Base-by-base conservation (phyloP, 2,888 invertebrate genomes). In the Polyommatus iphigenia region DNA sequence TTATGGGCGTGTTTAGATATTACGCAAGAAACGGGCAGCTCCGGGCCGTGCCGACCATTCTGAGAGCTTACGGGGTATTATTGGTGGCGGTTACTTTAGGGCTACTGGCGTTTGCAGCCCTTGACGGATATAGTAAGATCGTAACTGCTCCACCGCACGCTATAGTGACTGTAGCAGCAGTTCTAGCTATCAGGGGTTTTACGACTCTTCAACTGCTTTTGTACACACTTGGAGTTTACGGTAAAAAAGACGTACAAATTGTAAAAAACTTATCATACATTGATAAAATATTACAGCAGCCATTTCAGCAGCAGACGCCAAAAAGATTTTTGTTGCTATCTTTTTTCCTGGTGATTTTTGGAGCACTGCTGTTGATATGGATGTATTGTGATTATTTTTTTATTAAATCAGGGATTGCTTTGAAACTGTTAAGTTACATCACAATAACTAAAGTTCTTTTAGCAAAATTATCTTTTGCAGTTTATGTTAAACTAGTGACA, bases 211-310 rank as follows among this genome's bases (percentile, higher is more conserved):
- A 41, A 36, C 5, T 71, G 2, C 3, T n/a, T 36, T 8, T n/a
- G 1, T 41, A 32, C 32, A 41, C 7, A 71, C 15, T 36, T 1
- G 10, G 71, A 71, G 36, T n/a, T 15, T 18, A 41, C n/a, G 32
- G 32, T 41, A 41, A 71, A 71, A 71, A 71, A 3, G n/a, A 71
- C 36, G n/a, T 72, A 4, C 8, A 72, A 41, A 41, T 72, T 72
- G n/a, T 41, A 72, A 36, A 72, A 72, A 72, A 10, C 18, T 41
- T 71, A 13, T 29, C 36, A 1, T 15, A 7, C 0, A 15, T 71
- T 71, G 71, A n/a, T 18, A 71, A 36, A 71, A 71, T 71, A 36
- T 29, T 71, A 72, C n/a, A 36, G n/a, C n/a, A 18, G 6, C 18
- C 8, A n/a, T 41, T 72, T n/a, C 32, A 29, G 8, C 32, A n/a